Base-by-base conservation (phyloP, 2,888 invertebrate species). In the Abrostola tripartita region DNA sequence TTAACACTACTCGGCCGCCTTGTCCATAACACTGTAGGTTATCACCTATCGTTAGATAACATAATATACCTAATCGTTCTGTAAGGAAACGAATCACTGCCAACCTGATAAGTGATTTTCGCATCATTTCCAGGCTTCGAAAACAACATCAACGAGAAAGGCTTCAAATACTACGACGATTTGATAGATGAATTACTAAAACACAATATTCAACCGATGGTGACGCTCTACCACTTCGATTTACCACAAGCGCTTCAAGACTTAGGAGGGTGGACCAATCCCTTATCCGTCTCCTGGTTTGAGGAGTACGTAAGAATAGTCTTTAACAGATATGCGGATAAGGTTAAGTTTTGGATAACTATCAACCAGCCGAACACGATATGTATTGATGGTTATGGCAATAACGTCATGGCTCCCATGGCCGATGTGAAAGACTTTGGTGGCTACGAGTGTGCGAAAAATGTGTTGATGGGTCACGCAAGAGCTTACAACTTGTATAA, bases 381-480 rank as follows among this genome's bases (percentile, higher is more conserved):
- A 6, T 95, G 94, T 58, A 69, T 88, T 0, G 85, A 86, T 0
- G 95, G 95, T 0, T 96, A 96, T 77, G 94, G 92, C 0, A 81
- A 74, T 0, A 83, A 70, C 0, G 41, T 59, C 0, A 75, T 86
- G 65, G 90, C 94, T 0, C 94, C 94, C 0, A 92, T 86, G 0
- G 49, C 95, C 0, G 81, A 87, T 10, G 77, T 86, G 0, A 87
- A 87, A 0, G 95, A 94, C 0, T 68, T 93, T 0, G 94, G 88
- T 0, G 95, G 92, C n/a, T 96, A 96, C 74, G 69, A 95, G 40
- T 96, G 96, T 52, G 86, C 92, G 0, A 95, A 95, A 65, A 91
- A 95, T 58, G 91, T 96, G 0, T 60, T 96, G 11, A 64, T 94
- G 40, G 96, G 97, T 0, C 97, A 97, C 82, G 95, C 95, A 0